phyloP scores from a whole-genome alignment of 1,140 invertebrate genomes.

The Hylaeus anthracinus region DNA sequence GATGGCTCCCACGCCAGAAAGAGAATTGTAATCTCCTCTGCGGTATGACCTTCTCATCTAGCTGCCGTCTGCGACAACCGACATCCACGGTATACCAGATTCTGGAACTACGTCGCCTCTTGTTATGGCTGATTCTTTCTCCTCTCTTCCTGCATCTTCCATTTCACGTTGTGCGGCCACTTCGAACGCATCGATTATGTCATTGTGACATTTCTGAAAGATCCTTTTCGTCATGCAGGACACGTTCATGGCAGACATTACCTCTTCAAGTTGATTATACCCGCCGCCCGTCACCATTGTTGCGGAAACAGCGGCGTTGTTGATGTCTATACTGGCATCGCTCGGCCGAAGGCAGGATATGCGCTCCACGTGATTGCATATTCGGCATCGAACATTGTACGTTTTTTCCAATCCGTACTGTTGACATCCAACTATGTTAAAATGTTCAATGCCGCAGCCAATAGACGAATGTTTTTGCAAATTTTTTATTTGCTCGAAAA shows the following conservation, averaged over 20 bases:
- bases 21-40: slow-evolving; percentile 62
- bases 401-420: background rate
- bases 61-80: slow-evolving; percentile 65
- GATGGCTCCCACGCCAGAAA: slow-evolving; percentile 68
- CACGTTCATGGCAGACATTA: background rate
- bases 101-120: background rate
- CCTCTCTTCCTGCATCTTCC: background rate
- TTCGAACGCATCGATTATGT: background rate
- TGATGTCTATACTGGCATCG: background rate
- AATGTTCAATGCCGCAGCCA: background rate
- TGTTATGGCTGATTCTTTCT: background rate
- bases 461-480: background rate
- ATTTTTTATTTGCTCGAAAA: background rate
- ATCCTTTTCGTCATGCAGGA: background rate
- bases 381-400: background rate
- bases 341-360: background rate
- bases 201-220: background rate
- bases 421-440: background rate
- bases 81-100: slow-evolving; percentile 59
- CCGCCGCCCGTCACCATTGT: background rate
- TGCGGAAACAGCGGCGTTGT: background rate
- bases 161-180: background rate
- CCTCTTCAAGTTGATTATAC: background rate
- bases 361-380: background rate
- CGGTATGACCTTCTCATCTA: slow-evolving; percentile 68